Percentiles rank a stretch among this genome's conserved stretches.
Conservation (phyloP, 2,888 invertebrate species). For the Megalurothrips usitatus region DNA sequence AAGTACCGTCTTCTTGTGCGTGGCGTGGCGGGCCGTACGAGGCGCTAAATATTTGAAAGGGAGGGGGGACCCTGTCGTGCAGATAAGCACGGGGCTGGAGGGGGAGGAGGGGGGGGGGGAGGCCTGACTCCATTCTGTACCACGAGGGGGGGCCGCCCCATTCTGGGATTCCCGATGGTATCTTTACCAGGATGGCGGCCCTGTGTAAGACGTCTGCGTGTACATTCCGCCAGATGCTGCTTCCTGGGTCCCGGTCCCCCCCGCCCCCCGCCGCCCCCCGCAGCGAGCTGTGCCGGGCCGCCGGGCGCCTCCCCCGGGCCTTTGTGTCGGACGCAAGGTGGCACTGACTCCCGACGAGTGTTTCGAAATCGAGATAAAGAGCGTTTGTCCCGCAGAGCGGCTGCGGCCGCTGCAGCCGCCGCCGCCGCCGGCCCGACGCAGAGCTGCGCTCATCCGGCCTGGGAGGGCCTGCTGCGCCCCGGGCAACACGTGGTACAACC, state of each 20-base stretch:
- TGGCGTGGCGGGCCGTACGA: neutral
- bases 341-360: too few species aligned
- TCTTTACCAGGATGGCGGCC: neutral
- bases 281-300: too few species aligned
- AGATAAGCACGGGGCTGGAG: neutral
- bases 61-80: neutral
- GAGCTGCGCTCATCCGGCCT: neutral
- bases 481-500: neutral
- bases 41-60: constrained; percentile 19
- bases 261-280: too few species aligned
- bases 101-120: neutral
- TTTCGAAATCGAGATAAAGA: too few species aligned
- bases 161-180: constrained; percentile 2
- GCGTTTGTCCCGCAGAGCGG: too few species aligned
- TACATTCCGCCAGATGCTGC: too few species aligned
- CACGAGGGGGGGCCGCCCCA: neutral
- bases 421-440: neutral
- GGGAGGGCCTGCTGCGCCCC: neutral
- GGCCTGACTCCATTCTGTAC: neutral
- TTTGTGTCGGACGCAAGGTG: too few species aligned
- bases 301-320: too few species aligned
- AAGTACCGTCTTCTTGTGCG: too few species aligned
- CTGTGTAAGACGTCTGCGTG: too few species aligned
- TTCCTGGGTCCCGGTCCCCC: too few species aligned
- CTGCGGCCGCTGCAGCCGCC: too few species aligned